Conservation (phyloP, 2,888 invertebrate species). For the Drosophila aldrichi region DNA sequence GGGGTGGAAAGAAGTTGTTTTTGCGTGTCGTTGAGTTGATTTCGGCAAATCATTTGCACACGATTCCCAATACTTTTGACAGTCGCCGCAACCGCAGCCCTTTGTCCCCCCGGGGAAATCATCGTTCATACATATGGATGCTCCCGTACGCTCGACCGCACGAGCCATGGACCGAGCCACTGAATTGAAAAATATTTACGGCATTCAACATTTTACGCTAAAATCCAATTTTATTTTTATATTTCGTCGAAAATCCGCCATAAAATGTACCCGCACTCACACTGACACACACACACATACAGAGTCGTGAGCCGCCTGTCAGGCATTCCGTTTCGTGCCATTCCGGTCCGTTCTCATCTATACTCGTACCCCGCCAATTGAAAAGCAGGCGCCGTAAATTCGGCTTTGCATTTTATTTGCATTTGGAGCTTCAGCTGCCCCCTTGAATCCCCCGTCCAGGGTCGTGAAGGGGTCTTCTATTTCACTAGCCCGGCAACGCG, state of each 20-base stretch:
- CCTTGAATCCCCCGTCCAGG: constrained; percentile 20
- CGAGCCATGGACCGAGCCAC: constrained; percentile 48
- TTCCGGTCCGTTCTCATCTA: constrained; percentile 13
- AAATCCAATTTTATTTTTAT: constrained; percentile 81
- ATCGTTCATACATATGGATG: constrained; percentile 58
- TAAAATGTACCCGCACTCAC: constrained; percentile 54
- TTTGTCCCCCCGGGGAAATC: constrained; percentile 68
- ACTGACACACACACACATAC: not conserved
- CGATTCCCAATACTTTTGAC: constrained; percentile 70
- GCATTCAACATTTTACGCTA: constrained; percentile 74
- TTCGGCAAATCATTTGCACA: constrained; percentile 76
- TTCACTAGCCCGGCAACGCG: constrained; percentile 48
- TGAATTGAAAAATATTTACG: constrained; percentile 81
- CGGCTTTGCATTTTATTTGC: constrained; percentile 73
- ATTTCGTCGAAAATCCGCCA: constrained; percentile 72
- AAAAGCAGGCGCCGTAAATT: constrained; percentile 68
- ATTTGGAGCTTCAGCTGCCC: constrained; percentile 49
- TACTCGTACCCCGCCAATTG: constrained; percentile 47
- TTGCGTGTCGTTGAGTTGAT: constrained; percentile 64
- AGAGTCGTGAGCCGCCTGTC: constrained; percentile 19
- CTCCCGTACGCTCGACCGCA: constrained; percentile 50
- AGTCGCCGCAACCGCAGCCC: constrained; percentile 52
- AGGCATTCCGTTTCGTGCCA: constrained; percentile 4
- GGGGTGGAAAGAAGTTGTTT: constrained; percentile 33
- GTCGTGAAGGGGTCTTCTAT: constrained; percentile 31